Evolutionary conservation across 2,113 vertebrate species (phyloP), one percentile per base, ranked within the genome.

Genomic region (Microtus ochrogaster): DNA sequence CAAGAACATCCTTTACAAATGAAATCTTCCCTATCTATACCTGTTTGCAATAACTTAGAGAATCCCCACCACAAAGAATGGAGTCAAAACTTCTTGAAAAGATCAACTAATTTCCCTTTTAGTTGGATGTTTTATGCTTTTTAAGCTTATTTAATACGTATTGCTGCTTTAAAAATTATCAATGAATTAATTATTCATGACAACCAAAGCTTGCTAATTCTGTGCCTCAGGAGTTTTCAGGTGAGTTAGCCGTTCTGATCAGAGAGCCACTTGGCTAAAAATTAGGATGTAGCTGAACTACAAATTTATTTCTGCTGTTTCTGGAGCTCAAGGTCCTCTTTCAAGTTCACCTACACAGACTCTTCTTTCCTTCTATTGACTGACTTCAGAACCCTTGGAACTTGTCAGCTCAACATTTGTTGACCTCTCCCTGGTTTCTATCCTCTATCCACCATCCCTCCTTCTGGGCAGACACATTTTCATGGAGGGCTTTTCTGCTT

Each of bases 361-460:
- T 70, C n/a, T 33, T 74, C 22, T 55, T 89, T 7, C 11, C 33
- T 5, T 0, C 5, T 94, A 1, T 14, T 72, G 5, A 19, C 3
- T 36, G 8, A 8, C 49, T 6, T 94, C 8, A 79, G 12, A 33
- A 44, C 5, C 3, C 68, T 16, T 81, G 52, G 12, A 4, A 9
- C 4, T 4, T 68, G 4, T n/a, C 8, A 65, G 12, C 49, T 52
- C 6, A 21, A 16, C 13, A 0, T 1, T 7, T 10, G 4, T 36
- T 41, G 4, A 22, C 11, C 4, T 17, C 26, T 33, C 52, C 10
- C 41, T 7, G 0, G 24, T 5, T 1, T 2, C 1, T 58, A 12
- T 5, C 10, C 2, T 0, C 17, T 1, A 0, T 65, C 10, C 65
- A 7, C 41, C 24, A 39, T 6, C 66, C 14, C 90, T 58, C 26